Evolutionary conservation across 2,888 invertebrate genomes (phyloP), one percentile per base, ranked within the genome.

Genomic region (Hermodice carunculata): DNA sequence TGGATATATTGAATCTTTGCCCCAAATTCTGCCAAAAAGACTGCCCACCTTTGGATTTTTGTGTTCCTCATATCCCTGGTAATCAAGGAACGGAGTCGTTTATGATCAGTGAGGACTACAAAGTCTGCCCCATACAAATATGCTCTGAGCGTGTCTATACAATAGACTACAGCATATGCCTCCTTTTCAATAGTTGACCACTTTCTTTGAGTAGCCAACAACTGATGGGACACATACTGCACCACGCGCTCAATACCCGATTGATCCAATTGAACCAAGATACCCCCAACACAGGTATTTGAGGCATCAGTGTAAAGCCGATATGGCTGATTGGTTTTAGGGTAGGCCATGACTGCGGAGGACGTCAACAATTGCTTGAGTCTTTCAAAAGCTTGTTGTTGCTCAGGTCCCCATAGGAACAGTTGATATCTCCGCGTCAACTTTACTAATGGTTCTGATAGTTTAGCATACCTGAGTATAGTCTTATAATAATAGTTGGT

Each of bases 1-100:
- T 22, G 5, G 17, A 24, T 29, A 32, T 53, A 53, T 19, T 34
- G 24, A 8, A 53, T 53, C 19, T 29, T 29, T 22, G 53, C 53
- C 31, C 19, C 37, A 19, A 29, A 53, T 32, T 53, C 53, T n/a
- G 53, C 31, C 14, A 53, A 19, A 8, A 32, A 34, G 17, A 53
- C 53, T 6, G 53, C 53, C 53, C 53, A 53, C 14, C 53, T 8
- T 22, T 53, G 53, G 3, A 53, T 53, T 19, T 32, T 53, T 5
- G 32, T 32, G 53, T 53, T 53, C 4, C 22, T 14, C 5, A 53
- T 32, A 17, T 53, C 53, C 22, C 5, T 6, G 22, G 6, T 17
- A 19, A 53, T 32, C 11, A 53, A 19, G 3, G 32, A n/a, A 3
- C 19, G 4, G 11, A 53, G 31, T 22, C 32, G 53, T 22, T 32